These are phyloP conservation scores for Oceanites oceanicus DNA, from an alignment of 2,113 vertebrate species.

Conservation along the genomic window DNA sequence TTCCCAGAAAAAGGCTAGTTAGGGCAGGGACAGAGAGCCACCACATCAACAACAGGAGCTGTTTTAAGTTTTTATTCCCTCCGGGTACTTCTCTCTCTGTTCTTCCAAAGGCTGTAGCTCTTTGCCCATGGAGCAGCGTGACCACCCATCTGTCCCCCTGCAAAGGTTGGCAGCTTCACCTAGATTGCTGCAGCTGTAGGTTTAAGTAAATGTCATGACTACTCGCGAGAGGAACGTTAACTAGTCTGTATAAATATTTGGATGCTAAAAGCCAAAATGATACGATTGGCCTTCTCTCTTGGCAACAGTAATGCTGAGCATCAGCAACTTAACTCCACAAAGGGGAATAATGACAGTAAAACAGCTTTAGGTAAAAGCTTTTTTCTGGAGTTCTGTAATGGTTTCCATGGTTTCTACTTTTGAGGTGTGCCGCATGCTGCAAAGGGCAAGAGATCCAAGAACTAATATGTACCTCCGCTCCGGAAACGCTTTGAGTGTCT, in stretches of 20 bases:
- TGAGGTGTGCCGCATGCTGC: neutral
- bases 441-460: neutral
- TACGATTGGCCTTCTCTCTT: neutral
- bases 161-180: neutral
- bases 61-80: neutral
- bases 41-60: neutral
- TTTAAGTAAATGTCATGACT: neutral
- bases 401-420: neutral
- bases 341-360: neutral
- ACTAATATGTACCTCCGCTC: fast-evolving
- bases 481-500: neutral
- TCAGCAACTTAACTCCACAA: neutral
- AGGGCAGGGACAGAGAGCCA: neutral
- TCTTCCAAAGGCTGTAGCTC: neutral
- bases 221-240: neutral
- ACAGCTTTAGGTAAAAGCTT: neutral
- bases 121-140: neutral
- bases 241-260: neutral
- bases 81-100: neutral
- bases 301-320: neutral
- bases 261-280: neutral
- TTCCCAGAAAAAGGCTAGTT: neutral
- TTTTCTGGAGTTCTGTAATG: neutral
- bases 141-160: neutral
- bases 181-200: neutral